Evolutionary conservation across 2,797 vertebrate species (phyloP), one percentile per base, ranked within the genome.

Genomic region (Hyperoplus lanceolatus): DNA sequence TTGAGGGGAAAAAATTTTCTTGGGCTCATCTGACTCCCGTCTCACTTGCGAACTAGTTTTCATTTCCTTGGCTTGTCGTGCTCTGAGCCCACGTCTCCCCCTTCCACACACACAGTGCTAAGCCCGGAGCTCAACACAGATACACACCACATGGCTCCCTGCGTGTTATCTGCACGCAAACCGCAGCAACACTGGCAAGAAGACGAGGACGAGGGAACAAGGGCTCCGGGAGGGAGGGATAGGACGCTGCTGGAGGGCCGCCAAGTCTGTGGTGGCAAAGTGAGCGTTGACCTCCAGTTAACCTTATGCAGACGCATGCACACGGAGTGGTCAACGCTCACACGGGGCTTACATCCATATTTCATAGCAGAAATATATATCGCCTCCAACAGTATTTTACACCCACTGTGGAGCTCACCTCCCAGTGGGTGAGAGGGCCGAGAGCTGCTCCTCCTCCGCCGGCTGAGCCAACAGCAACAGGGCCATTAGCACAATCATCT

Each of bases 281-380:
- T 85, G 88, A 93, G 89, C 53, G 8, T 60, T 94, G 94, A 95
- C 95, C 94, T 94, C 87, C 72, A 59, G 72, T 79, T 95, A 85
- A 95, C 94, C 94, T 92, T 84, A 71, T 50, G 8, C 13, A 10
- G 63, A 75, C 77, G 67, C 82, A 66, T 77, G 48, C 54, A 73
- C 86, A 83, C 86, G 68, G 80, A 62, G 74, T 42, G 75, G 66
- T 67, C 18, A 46, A 2, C 42, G 21, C 87, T 79, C 84, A 78
- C 88, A 81, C 82, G 58, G 80, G 70, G 80, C 90, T 78, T 67
- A 18, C 89, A 90, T 94, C 90, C 90, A 95, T 93, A 94, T 93
- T 93, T 94, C 92, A 94, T 87, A 85, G 88, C 85, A 89, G 92
- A 91, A 92, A 94, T 92, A 89, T 82, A 93, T 93, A 29, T 29